Percentiles rank a stretch among this genome's conserved stretches.
Conservation (phyloP, 2,113 vertebrate species). For the Myotis yumanensis region DNA sequence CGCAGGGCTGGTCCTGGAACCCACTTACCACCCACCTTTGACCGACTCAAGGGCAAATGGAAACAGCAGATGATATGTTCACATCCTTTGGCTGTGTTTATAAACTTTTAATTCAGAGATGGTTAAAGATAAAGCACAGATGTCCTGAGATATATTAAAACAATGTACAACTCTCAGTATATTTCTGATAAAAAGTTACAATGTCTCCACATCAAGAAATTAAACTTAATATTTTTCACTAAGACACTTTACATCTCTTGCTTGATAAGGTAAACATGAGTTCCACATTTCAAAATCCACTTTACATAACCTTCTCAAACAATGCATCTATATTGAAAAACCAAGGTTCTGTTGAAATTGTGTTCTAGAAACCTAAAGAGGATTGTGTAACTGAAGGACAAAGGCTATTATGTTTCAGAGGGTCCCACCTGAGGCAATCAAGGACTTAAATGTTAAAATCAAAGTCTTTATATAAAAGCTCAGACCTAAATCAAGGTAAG, state of each 20-base stretch:
- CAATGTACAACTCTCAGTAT: background rate
- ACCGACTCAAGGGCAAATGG: background rate
- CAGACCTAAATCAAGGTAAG: background rate
- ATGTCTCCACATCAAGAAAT: background rate
- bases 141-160: background rate
- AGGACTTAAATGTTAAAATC: background rate
- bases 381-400: background rate
- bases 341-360: background rate
- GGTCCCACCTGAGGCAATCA: background rate
- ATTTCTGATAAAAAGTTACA: background rate
- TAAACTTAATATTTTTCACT: background rate
- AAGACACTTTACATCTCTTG: background rate
- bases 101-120: background rate
- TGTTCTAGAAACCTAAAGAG: background rate
- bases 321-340: background rate
- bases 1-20: background rate
- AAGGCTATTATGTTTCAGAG: background rate
- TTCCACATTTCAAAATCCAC: slow-evolving; percentile 2
- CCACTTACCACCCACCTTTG: background rate
- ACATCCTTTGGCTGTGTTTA: background rate
- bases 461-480: slow-evolving; percentile 6
- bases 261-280: background rate
- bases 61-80: background rate
- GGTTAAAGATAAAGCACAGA: background rate
- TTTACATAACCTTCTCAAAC: background rate